Evolutionary conservation across 1,140 invertebrate genomes (phyloP), one percentile per base, ranked within the genome.

Genomic region (Aphelenchoides besseyi): DNA sequence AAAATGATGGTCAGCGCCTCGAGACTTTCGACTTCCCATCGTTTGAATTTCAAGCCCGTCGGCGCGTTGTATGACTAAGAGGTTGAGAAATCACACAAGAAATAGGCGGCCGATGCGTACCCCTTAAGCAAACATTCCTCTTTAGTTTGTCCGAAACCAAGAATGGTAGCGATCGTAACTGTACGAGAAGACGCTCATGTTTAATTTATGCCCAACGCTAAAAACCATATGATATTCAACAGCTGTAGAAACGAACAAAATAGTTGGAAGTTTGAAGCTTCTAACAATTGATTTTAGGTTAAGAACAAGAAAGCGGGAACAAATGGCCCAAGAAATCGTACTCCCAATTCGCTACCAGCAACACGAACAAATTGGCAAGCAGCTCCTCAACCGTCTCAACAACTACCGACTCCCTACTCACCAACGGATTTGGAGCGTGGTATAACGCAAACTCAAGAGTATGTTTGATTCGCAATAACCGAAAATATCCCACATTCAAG

Each of bases 391-490:
- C 55, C 55, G 18, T 16, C 32, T 33, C 55, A 8, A 8, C 55
- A 59, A 23, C 55, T 23, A 29, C 5, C 55, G 12, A 59, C 55
- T 33, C 55, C 55, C 5, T 59, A 59, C 55, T 59, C 55, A 23
- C 55, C 55, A 23, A 48, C 12, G 12, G 55, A 59, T 5, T 33
- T 59, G n/a, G n/a, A n/a, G n/a, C n/a, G n/a, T n/a, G n/a, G n/a
- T n/a, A 8, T 23, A 59, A 18, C 55, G 55, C 5, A 12, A 48
- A 23, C 41, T 48, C 55, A 59, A 59, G 55, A 59, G 55, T 59
- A 18, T 8, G 55, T 33, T 33, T 48, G 41, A n/a, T n/a, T n/a
- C n/a, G 41, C 5, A 59, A 59, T 59, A 28, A 8, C 16, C 23
- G 18, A 28, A 59, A 5, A 8, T 59, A 5, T 28, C 5, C 23